Evolutionary conservation across 2,888 invertebrate genomes (phyloP), one percentile per base, ranked within the genome.

Genomic region (Pristionchus arcanus): DNA sequence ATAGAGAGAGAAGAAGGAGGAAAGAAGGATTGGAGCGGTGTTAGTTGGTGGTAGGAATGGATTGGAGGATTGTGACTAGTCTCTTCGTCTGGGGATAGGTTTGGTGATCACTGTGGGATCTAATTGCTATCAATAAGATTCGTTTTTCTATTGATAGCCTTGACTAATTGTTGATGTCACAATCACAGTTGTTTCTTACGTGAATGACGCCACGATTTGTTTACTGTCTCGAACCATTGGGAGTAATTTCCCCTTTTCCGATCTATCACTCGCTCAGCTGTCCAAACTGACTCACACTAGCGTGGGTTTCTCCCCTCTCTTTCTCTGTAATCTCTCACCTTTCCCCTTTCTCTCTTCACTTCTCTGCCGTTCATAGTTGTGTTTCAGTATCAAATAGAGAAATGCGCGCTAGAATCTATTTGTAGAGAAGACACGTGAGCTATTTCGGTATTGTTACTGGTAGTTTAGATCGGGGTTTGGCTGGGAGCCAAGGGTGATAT

Each of bases 391-490:
- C 81, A 81, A 81, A 81, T 53, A 81, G 81, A 81, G 81, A 81
- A 81, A 53, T 49, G 49, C 49, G 81, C 81, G 31, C 42, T 25
- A 81, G 49, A 49, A 34, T 81, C 49, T 81, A 81, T 81, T 81
- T 81, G 81, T 49, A 53, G 81, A 49, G n/a, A 49, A 53, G 81
- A 13, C 81, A 81, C 81, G 81, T 81, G 81, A 81, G 81, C 53
- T 68, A 53, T 87, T 42, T 42, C 66, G 5, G 87, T 49, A 68
- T 68, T 49, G 87, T 81, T 81, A n/a, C 81, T n/a, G 42, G 28
- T 19, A 42, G 42, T 81, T 81, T 42, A 49, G 81, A 81, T n/a
- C 28, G 81, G 53, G 81, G 49, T 81, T 81, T 28, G n/a, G 1
- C 53, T 1, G 9, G n/a, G 49, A 42, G 37, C 19, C 11, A 55